Evolutionary conservation across 2,113 vertebrate species (phyloP).

Genomic region (Thalassoma bifasciatum): DNA sequence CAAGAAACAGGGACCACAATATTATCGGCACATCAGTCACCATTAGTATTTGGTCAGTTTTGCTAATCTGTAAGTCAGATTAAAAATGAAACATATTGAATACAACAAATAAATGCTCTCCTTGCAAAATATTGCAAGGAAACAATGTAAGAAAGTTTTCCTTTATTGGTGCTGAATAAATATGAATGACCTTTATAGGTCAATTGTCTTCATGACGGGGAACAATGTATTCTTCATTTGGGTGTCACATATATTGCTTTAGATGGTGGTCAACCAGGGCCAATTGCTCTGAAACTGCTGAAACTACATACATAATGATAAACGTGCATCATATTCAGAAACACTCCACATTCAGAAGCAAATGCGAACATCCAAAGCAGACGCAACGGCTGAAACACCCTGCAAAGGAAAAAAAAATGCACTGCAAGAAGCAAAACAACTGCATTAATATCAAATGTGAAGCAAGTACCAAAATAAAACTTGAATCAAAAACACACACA

Average conservation of each 20-base stretch:
- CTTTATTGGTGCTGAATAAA: background rate
- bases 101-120: background rate
- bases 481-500: too few species aligned
- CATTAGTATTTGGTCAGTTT: background rate
- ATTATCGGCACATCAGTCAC: slow-evolving; percentile 23
- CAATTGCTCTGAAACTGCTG: too few species aligned
- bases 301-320: too few species aligned
- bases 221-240: background rate
- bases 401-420: too few species aligned
- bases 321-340: too few species aligned
- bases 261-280: too few species aligned
- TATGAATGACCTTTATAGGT: slow-evolving; percentile 14
- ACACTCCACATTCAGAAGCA: too few species aligned
- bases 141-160: background rate
- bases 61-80: slow-evolving; percentile 3
- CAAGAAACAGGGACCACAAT: slow-evolving; percentile 33
- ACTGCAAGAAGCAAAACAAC: too few species aligned
- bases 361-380: too few species aligned
- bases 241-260: background rate
- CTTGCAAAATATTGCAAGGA: background rate
- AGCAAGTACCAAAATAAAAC: too few species aligned
- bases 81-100: slow-evolving; percentile 3
- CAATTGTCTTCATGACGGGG: background rate
- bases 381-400: too few species aligned
- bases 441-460: too few species aligned